phyloP scores from a whole-genome alignment of 2,888 invertebrate genomes.

The Euphydryas editha region DNA sequence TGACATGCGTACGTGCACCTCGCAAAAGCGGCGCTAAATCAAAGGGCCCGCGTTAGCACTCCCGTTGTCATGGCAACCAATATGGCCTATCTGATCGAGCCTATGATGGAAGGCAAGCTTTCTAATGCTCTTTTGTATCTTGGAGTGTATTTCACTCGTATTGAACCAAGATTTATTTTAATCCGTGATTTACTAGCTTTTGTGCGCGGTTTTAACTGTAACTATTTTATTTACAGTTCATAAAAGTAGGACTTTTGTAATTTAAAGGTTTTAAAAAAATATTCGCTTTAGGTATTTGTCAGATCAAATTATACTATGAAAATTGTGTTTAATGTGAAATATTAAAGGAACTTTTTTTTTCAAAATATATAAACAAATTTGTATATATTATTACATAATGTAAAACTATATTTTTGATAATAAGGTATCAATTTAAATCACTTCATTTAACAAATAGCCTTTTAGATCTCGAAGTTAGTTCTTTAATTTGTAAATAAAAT shows the following conservation, averaged over 20 bases:
- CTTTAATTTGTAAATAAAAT: no score
- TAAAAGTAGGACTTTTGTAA: neutral
- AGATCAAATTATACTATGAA: no score
- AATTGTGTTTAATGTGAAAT: no score
- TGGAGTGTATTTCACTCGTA: conserved; percentile 13
- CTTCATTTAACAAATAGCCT: no score
- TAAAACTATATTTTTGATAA: no score
- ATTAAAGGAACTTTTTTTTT: no score
- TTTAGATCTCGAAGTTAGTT: no score
- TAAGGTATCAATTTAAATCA: no score
- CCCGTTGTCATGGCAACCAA: conserved; percentile 60
- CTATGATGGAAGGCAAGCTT: conserved; percentile 58
- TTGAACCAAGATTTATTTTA: conserved; percentile 10
- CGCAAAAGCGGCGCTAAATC: conserved; percentile 57
- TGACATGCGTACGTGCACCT: conserved; percentile 11
- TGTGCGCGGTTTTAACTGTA: neutral
- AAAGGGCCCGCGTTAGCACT: conserved; percentile 70
- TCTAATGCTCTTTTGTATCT: conserved; percentile 33
- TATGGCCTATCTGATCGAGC: conserved; percentile 71
- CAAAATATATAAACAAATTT: no score
- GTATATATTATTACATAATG: no score
- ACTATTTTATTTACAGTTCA: neutral
- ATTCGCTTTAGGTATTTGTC: no score
- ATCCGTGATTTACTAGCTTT: conserved; percentile 19
- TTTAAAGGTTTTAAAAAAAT: no score